These are phyloP conservation scores for Sinosuthora webbiana DNA, from an alignment of 2,113 vertebrate genomes.

Conservation along the genomic window DNA sequence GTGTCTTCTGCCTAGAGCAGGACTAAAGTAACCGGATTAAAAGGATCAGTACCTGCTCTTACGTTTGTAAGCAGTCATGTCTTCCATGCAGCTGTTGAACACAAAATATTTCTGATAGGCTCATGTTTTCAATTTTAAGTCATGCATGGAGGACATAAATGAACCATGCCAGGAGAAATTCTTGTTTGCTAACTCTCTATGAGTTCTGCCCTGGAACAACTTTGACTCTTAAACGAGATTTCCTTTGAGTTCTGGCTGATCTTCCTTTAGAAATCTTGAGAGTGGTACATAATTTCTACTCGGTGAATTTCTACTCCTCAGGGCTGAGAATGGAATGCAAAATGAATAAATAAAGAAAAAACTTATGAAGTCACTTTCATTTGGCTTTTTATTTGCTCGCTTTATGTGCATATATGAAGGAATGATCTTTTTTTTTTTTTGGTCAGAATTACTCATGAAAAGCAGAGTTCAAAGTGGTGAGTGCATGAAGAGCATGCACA, in stretches of 20 bases:
- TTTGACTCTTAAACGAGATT: background rate
- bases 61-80: background rate
- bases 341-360: background rate
- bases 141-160: background rate
- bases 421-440: background rate
- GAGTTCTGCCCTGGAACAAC: background rate
- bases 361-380: background rate
- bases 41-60: background rate
- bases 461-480: constrained; percentile 3
- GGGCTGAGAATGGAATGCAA: background rate
- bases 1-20: background rate
- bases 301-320: background rate
- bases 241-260: background rate
- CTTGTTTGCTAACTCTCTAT: background rate
- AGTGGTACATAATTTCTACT: background rate
- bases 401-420: background rate
- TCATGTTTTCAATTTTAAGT: background rate
- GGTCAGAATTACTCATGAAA: background rate
- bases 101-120: background rate
- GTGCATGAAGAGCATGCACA: background rate
- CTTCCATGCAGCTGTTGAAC: background rate
- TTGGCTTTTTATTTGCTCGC: background rate
- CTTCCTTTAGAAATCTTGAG: background rate
- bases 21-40: background rate
- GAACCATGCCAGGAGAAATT: background rate